phyloP scores from a whole-genome alignment of 2,797 vertebrate genomes.

The Micromesistius poutassou region DNA sequence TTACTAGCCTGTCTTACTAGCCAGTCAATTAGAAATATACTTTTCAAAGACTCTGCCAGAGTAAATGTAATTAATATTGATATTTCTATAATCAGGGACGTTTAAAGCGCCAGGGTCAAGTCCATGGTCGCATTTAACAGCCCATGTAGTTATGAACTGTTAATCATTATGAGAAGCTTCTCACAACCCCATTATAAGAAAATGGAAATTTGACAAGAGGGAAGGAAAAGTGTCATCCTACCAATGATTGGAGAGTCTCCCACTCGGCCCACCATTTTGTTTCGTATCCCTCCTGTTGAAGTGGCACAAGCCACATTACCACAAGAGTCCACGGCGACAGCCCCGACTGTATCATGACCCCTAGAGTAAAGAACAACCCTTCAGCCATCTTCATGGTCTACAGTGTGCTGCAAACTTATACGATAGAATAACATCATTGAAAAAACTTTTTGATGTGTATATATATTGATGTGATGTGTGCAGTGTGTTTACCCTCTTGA shows the following conservation, averaged over 20 bases:
- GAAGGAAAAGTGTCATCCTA: constrained; percentile 39
- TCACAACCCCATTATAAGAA: background rate
- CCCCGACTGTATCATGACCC: constrained; percentile 74
- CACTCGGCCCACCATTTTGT: constrained; percentile 85
- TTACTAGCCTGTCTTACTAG: background rate
- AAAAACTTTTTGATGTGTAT: no score
- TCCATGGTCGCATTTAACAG: background rate
- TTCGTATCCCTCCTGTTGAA: constrained; percentile 74
- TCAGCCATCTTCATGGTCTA: background rate
- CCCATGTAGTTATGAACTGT: background rate
- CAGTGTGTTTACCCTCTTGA: background rate
- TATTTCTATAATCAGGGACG: background rate
- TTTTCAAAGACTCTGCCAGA: background rate
- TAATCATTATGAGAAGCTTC: background rate
- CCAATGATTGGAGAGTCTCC: constrained; percentile 80
- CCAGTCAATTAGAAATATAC: background rate
- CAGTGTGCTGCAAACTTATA: background rate
- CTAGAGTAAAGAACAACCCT: constrained; percentile 42
- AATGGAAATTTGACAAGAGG: background rate
- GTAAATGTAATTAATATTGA: background rate
- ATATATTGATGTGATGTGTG: background rate
- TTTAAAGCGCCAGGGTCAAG: background rate
- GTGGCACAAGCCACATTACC: constrained; percentile 78
- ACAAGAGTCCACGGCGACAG: constrained; percentile 70
- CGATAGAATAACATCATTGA: background rate